Evolutionary conservation across 1,140 invertebrate genomes (phyloP).

Genomic region (Drosophila nebulosa): DNA sequence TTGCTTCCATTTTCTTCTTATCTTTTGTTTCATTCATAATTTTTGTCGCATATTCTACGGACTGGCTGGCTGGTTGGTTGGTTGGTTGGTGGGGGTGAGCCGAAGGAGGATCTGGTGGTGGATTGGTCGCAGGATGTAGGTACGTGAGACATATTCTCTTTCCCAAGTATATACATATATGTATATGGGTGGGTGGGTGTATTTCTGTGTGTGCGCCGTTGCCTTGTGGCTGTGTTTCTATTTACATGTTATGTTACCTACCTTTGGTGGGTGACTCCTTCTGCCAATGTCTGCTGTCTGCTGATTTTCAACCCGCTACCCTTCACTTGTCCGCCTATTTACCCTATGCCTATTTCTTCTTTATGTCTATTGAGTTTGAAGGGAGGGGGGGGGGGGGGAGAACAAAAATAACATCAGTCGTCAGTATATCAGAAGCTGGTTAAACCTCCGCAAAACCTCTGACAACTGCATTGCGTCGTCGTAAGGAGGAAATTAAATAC

Average conservation of each 20-base stretch:
- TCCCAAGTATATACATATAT: conserved; percentile 15
- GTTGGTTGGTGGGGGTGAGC: conserved; percentile 27
- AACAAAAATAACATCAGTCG: conserved; percentile 46
- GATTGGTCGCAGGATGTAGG: conserved; percentile 45
- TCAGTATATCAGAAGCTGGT: conserved; percentile 6
- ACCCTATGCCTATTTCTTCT: conserved; percentile 19
- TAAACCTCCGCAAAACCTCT: background rate
- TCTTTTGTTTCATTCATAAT: conserved; percentile 72
- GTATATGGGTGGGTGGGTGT: conserved; percentile 2
- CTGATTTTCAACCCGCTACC: background rate
- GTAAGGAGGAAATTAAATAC: conserved; percentile 74
- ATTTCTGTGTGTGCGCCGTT: conserved; percentile 61
- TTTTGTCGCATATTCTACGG: conserved; percentile 61
- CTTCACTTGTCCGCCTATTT: conserved; percentile 1
- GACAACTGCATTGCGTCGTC: conserved; percentile 56
- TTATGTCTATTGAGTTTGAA: too few species aligned
- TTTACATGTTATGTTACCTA: conserved; percentile 53
- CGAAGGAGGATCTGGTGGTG: background rate
- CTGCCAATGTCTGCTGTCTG: conserved; percentile 40
- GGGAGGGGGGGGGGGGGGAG: conserved; percentile 14
- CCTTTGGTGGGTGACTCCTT: conserved; percentile 20
- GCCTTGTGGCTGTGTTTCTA: conserved; percentile 70
- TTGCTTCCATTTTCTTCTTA: conserved; percentile 23
- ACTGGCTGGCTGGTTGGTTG: too few species aligned
- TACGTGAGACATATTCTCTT: conserved; percentile 16